phyloP scores from a whole-genome alignment of 2,888 invertebrate species.

The Sialis fuliginosa region DNA sequence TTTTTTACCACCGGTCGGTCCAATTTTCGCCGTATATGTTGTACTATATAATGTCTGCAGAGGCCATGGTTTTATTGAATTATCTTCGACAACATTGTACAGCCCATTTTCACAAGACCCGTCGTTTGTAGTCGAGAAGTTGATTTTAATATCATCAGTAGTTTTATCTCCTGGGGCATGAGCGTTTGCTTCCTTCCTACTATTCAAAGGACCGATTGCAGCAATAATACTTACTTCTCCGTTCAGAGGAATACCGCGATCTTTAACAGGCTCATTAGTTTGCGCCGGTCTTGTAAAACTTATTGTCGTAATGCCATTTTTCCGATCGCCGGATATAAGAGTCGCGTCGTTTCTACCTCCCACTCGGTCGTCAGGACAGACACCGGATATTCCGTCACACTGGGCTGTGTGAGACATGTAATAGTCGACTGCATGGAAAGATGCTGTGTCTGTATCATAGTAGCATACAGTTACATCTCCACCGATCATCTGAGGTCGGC shows the following conservation, averaged over 20 bases:
- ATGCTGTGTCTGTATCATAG: slow-evolving; percentile 36
- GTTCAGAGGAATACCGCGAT: slow-evolving; percentile 47
- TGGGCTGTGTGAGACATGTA: slow-evolving; percentile 65
- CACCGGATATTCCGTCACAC: slow-evolving; percentile 67
- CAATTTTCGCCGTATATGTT: slow-evolving; percentile 57
- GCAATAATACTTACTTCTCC: slow-evolving; percentile 66
- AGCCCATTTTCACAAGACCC: slow-evolving; percentile 54
- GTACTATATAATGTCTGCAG: slow-evolving; percentile 40
- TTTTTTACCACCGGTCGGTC: slow-evolving; percentile 64
- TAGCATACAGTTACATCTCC: slow-evolving; percentile 74
- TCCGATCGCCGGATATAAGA: slow-evolving; percentile 56
- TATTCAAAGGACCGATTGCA: slow-evolving; percentile 72
- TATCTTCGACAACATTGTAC: slow-evolving; percentile 37
- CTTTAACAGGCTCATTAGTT: slow-evolving; percentile 54
- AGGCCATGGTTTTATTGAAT: slow-evolving; percentile 50
- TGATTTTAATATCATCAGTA: slow-evolving; percentile 54
- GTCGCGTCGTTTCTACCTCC: slow-evolving; percentile 65
- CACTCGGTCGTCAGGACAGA: slow-evolving; percentile 69
- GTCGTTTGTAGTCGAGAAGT: slow-evolving; percentile 55
- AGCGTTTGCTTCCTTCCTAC: slow-evolving; percentile 64
- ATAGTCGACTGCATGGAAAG: slow-evolving; percentile 69
- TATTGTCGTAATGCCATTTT: slow-evolving; percentile 64
- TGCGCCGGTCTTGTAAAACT: slow-evolving; percentile 61
- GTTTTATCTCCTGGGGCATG: slow-evolving; percentile 59
- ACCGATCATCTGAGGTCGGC: slow-evolving; percentile 58